Conservation (phyloP, 2,113 vertebrate genomes). For the Otocyon megalotis region DNA sequence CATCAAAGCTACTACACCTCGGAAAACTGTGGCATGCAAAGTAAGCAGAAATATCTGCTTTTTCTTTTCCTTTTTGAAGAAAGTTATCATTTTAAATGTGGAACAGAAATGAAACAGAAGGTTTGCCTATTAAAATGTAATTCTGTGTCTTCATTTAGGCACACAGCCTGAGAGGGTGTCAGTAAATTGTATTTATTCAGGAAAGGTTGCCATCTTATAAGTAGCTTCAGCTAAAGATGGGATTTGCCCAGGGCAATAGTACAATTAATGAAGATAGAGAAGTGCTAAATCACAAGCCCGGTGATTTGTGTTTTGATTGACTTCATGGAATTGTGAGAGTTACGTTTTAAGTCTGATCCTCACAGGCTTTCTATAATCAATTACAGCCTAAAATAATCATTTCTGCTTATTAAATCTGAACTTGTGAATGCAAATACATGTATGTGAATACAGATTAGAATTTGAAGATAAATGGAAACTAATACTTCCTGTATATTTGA, state of each 20-base stretch:
- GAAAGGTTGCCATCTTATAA: constrained; percentile 39
- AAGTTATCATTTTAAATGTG: constrained; percentile 57
- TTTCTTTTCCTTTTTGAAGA: not conserved
- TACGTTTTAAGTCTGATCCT: constrained; percentile 66
- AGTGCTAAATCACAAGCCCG: constrained; percentile 53
- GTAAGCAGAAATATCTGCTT: not conserved
- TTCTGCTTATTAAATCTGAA: constrained; percentile 73
- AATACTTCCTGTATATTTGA: constrained; percentile 71
- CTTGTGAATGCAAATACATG: constrained; percentile 66
- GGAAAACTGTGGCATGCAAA: constrained; percentile 22
- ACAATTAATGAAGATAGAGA: constrained; percentile 61
- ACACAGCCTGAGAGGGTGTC: constrained; percentile 15
- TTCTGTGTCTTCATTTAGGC: constrained; percentile 54
- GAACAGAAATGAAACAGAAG: constrained; percentile 58
- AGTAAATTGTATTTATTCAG: constrained; percentile 51
- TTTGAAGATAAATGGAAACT: constrained; percentile 66
- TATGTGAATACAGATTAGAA: constrained; percentile 77
- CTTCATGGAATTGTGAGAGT: constrained; percentile 54
- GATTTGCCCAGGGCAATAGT: constrained; percentile 33
- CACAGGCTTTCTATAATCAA: constrained; percentile 64
- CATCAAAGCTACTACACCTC: not conserved
- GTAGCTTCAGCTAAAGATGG: constrained; percentile 1
- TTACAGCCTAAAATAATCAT: constrained; percentile 71
- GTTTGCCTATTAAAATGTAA: constrained; percentile 41
- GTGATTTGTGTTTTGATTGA: constrained; percentile 69